A percentile compares a stretch with the other conserved stretches of the same genome.
Conservation (phyloP, 1,140 invertebrate genomes). For the Lamellibrachia luymesi region DNA sequence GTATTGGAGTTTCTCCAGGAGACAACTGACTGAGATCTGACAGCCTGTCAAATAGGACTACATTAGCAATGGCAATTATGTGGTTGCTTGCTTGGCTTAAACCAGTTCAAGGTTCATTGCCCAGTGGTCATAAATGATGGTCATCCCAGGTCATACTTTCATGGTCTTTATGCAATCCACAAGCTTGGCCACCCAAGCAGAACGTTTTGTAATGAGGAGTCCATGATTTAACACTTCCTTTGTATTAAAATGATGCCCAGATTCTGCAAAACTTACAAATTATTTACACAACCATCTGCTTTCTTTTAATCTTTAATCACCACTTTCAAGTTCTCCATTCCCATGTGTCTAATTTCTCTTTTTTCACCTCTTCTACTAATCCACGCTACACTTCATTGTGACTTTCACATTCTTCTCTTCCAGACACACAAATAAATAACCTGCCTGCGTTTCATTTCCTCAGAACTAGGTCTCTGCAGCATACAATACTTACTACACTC, state of each 20-base stretch:
- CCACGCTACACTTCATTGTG: not conserved
- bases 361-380: not conserved
- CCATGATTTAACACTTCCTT: not conserved
- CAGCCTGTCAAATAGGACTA: not conserved
- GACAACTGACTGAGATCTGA: not conserved
- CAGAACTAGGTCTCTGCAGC: not conserved
- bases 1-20: not conserved
- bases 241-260: not conserved
- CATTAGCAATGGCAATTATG: not conserved
- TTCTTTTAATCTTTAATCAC: no score
- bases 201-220: not conserved
- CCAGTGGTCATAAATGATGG: not conserved
- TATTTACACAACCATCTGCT: not conserved
- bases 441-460: not conserved
- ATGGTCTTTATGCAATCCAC: not conserved
- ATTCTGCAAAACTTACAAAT: not conserved
- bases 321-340: no score
- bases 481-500: not conserved
- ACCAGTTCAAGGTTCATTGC: not conserved
- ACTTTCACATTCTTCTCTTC: not conserved
- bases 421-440: not conserved
- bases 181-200: not conserved
- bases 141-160: not conserved
- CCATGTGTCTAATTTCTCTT: no score
- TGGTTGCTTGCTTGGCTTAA: not conserved